These are phyloP conservation scores for Eledona agricola DNA, from an alignment of 2,888 invertebrate genomes.

Conservation along the genomic window DNA sequence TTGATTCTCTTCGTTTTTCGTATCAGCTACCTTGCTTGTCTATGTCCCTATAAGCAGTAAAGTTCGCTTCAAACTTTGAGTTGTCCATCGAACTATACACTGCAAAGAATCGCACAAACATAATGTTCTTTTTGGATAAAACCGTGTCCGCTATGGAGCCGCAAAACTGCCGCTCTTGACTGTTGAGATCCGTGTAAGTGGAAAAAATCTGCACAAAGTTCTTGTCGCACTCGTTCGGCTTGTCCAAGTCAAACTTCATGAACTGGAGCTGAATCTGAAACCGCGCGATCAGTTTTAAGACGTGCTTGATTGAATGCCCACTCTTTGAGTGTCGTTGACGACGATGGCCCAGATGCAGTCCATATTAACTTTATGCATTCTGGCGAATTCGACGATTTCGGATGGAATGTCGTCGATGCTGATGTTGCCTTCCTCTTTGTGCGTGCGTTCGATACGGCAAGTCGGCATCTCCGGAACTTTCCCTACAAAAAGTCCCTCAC, in stretches of 20 bases:
- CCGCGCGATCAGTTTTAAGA: too few species aligned
- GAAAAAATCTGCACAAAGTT: slow-evolving; percentile 81
- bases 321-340: slow-evolving; percentile 72
- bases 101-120: slow-evolving; percentile 79
- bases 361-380: slow-evolving; percentile 67
- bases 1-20: too few species aligned
- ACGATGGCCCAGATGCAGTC: slow-evolving; percentile 81
- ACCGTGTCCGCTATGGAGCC: slow-evolving; percentile 86
- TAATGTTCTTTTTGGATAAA: slow-evolving; percentile 71
- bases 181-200: slow-evolving; percentile 70
- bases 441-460: slow-evolving; percentile 68
- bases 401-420: slow-evolving; percentile 67
- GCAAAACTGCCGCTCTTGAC: slow-evolving; percentile 76
- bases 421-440: slow-evolving; percentile 66
- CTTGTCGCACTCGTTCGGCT: slow-evolving; percentile 80
- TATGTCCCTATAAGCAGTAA: slow-evolving; percentile 77
- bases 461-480: slow-evolving; percentile 66
- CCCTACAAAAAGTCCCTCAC: slow-evolving; percentile 46
- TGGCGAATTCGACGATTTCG: slow-evolving; percentile 65
- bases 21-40: too few species aligned
- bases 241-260: slow-evolving; percentile 70
- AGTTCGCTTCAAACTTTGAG: slow-evolving; percentile 75
- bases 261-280: slow-evolving; percentile 79
- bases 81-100: slow-evolving; percentile 67
- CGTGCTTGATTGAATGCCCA: too few species aligned